Conservation (phyloP, 2,113 vertebrate species). For the Tylochromis polylepis region DNA sequence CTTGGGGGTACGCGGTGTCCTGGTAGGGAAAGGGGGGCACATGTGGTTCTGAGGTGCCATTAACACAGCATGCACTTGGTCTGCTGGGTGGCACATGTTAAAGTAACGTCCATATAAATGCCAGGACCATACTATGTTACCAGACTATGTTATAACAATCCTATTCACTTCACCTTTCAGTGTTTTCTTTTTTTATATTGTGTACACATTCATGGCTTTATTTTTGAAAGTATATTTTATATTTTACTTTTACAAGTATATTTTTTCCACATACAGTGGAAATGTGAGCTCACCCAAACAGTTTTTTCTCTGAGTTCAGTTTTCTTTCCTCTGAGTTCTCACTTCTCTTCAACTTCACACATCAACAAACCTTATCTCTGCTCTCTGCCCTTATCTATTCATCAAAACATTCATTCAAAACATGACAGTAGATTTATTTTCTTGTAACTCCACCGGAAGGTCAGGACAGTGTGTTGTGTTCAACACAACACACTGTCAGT, state of each 20-base stretch:
- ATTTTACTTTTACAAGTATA: neutral
- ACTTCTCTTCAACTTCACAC: neutral
- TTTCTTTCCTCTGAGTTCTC: neutral
- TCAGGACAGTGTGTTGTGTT: too few relatives aligned
- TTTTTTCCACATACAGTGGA: neutral
- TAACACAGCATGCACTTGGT: neutral
- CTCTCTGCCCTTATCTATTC: neutral
- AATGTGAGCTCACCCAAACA: neutral
- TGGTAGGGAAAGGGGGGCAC: neutral
- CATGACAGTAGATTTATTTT: neutral
- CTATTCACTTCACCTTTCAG: neutral
- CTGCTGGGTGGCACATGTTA: neutral
- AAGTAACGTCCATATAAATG: neutral
- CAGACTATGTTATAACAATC: neutral
- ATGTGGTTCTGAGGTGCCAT: neutral
- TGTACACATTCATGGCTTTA: neutral
- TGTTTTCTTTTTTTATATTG: neutral
- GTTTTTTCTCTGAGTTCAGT: neutral
- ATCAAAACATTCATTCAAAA: neutral
- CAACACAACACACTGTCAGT: neutral
- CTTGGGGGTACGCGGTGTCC: neutral
- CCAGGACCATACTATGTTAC: neutral
- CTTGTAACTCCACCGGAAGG: neutral
- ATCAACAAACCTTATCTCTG: neutral
- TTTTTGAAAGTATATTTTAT: neutral